Conservation (phyloP, 2,888 invertebrate genomes). For the Sarcophaga variegata region DNA sequence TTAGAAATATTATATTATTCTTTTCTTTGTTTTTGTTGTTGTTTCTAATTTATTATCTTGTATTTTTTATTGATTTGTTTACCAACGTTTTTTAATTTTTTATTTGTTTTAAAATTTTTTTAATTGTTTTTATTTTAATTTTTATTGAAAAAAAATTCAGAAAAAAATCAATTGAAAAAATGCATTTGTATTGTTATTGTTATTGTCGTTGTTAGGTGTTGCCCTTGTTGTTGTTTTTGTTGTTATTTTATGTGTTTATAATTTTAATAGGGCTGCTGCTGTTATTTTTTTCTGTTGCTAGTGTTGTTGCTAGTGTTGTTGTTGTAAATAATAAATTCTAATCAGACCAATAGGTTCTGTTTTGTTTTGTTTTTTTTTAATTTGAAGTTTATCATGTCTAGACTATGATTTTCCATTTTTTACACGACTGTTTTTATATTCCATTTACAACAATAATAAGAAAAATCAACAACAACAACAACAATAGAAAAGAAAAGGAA, state of each 20-base stretch:
- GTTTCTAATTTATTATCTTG: too few relatives aligned
- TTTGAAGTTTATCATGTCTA: conserved; percentile 57
- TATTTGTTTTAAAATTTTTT: neutral
- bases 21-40: too few relatives aligned
- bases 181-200: neutral
- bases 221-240: too few relatives aligned
- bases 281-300: neutral
- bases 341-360: conserved; percentile 12
- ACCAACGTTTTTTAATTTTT: neutral
- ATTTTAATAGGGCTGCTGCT: too few relatives aligned
- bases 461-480: neutral
- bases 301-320: neutral
- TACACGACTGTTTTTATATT: neutral
- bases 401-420: conserved; percentile 28
- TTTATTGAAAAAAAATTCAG: neutral
- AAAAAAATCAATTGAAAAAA: neutral
- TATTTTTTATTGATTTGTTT: neutral
- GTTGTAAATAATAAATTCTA: conserved; percentile 37
- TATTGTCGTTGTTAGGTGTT: too few relatives aligned
- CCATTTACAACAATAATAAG: neutral
- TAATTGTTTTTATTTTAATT: neutral
- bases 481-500: neutral
- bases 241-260: too few relatives aligned
- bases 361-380: neutral
- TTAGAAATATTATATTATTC: neutral